Base-by-base conservation (phyloP, 1,140 invertebrate genomes). In the Drosophila ercepeae region DNA sequence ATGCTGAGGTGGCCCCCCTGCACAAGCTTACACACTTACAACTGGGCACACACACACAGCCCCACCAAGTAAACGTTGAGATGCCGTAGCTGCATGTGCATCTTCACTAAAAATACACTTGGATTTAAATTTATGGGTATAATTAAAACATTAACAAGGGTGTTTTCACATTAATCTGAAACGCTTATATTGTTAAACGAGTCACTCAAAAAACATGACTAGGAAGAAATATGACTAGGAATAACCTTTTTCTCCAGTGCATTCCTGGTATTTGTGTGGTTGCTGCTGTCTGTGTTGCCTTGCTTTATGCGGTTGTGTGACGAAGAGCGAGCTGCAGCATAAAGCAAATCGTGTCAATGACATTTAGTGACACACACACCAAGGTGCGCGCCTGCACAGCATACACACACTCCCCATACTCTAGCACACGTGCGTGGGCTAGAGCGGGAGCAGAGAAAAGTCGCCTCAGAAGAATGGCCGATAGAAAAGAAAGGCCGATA, bases 341-440 rank as follows among this genome's bases (percentile, higher is more conserved):
- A 76, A 86, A 86, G 81, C 71, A 81, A 84, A 86, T 84, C 81
- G 75, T 86, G 81, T 84, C 81, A 84, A 84, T 84, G 81, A 84
- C 81, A 84, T 84, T 84, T 86, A 72, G 81, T 79, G 81, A 84
- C 81, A 84, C 71, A 79, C 75, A 64, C 60, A 64, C 60, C 29
- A 60, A 9, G 32, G 42, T 23, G 44, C 8, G 44, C 8, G 14
- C 36, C 36, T 2, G 29, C 13, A 18, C n/a, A 21, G 65, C 69
- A 59, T 32, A 7, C 4, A 39, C 7, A 52, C 23, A 16, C 16
- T 19, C 16, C 39, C 14, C 8, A 13, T 45, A 18, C n/a, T n/a
- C n/a, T 25, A 16, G 14, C 36, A 39, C 29, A 36, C 7, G 60
- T 60, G 50, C 51, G 46, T 50, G 46, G 52, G 59, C 14, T 23